These are phyloP conservation scores for Phodopus roborovskii DNA, from an alignment of 2,113 vertebrate genomes.

Conservation along the genomic window DNA sequence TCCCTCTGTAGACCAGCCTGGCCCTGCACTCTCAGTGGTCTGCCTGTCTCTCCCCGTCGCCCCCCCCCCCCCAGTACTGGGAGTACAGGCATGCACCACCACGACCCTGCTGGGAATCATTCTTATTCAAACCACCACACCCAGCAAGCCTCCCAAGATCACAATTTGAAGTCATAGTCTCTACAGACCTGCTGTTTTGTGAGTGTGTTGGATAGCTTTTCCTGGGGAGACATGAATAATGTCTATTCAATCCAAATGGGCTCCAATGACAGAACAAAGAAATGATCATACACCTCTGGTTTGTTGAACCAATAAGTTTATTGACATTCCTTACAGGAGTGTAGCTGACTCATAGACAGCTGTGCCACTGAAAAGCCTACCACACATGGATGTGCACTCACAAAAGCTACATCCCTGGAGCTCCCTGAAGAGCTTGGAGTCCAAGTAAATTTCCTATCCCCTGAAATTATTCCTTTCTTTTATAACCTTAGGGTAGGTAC, in stretches of 20 bases:
- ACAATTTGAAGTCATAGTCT: constrained; percentile 4
- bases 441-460: not conserved
- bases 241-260: not conserved
- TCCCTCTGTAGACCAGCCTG: not conserved
- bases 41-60: not conserved
- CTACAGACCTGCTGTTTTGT: constrained; percentile 33
- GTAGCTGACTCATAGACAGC: not conserved
- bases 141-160: not conserved
- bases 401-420: not conserved
- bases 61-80: not conserved
- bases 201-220: not conserved
- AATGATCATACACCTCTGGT: not conserved
- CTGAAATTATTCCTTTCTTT: not conserved
- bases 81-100: not conserved
- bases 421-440: not conserved
- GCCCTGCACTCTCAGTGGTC: not conserved
- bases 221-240: not conserved
- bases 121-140: not conserved
- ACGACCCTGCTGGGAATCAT: not conserved
- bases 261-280: not conserved
- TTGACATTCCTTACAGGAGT: not conserved
- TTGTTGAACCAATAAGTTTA: not conserved
- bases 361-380: not conserved
- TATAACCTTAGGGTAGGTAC: not conserved
- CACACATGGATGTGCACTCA: not conserved